Conservation (phyloP, 2,113 vertebrate species). For the Otolemur garnettii region DNA sequence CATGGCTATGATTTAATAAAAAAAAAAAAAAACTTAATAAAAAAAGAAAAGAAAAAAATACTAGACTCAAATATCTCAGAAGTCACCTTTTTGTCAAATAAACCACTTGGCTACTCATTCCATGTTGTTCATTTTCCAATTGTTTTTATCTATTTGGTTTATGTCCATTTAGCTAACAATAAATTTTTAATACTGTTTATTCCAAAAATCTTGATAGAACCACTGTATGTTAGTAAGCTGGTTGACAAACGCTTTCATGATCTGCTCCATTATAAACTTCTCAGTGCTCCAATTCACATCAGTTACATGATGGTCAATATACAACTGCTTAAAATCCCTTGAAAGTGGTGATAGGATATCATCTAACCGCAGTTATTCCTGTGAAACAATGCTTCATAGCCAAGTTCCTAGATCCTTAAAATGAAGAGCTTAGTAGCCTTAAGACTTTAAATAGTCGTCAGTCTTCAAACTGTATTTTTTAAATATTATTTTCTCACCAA, state of each 20-base stretch:
- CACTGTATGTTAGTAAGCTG: not conserved
- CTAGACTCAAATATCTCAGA: not conserved
- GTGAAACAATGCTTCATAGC: not conserved
- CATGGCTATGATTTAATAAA: too few species aligned
- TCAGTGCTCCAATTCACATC: not conserved
- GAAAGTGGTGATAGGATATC: not conserved
- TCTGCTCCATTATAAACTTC: conserved; percentile 30
- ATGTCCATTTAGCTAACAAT: not conserved
- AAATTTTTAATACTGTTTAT: not conserved
- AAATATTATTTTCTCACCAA: conserved; percentile 39
- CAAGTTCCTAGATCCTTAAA: not conserved
- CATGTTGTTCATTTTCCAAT: not conserved
- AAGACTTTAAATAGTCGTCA: not conserved
- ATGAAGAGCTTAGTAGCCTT: not conserved
- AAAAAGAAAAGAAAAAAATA: not conserved
- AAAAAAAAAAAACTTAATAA: too few species aligned
- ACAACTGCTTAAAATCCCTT: not conserved
- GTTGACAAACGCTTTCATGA: not conserved
- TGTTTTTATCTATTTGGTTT: not conserved
- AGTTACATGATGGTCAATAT: not conserved
- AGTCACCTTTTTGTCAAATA: not conserved
- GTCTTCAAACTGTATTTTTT: not conserved
- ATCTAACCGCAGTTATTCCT: not conserved
- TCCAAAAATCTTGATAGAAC: not conserved
- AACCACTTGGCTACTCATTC: not conserved